Base-by-base conservation (phyloP, 1,140 invertebrate species). In the Orius insidiosus region DNA sequence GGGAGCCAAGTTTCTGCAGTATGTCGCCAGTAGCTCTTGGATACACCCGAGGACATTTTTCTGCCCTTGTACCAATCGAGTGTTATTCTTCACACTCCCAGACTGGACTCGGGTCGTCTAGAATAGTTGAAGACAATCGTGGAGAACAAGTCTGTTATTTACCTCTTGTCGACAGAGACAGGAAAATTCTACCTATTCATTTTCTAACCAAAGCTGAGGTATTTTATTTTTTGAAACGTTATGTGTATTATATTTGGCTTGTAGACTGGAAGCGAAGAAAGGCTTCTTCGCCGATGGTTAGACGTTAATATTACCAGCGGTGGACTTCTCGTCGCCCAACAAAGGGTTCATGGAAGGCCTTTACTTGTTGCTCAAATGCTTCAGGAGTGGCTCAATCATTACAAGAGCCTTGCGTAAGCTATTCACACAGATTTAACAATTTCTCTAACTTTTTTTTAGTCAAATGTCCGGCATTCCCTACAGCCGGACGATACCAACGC, bases 361-460 rank as follows among this genome's bases (percentile, higher is more conserved):
- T 65, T 88, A 38, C 70, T 90, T 11, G 86, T 93, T 52, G 85
- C 84, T 52, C 89, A 95, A 68, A 89, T 95, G 88, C 67, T 92
- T n/a, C 87, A 95, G 61, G 88, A 95, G 63, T 95, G 92, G 92
- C 68, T 95, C 35, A 92, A 93, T 67, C 82, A 92, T 68, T 96
- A 95, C 66, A 70, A 88, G 58, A 72, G 82, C 57, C 71, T 87
- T 58, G 79, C 78, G 81, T 86, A 63, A 76, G 78, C 9, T 35
- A 11, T 18, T 16, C n/a, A n/a, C 14, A 35, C 13, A n/a, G n/a
- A n/a, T n/a, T n/a, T n/a, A n/a, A n/a, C n/a, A n/a, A 14, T 24
- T 49, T n/a, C 37, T n/a, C 30, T 46, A 9, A 52, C 47, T n/a
- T 59, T 59, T 56, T 52, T 68, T 16, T 64, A 86, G 82, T 55